A percentile compares a stretch with the other conserved stretches of the same genome.
These are phyloP conservation scores for Chromobotia macracanthus DNA, from an alignment of 2,797 vertebrate species.

Conservation along the genomic window DNA sequence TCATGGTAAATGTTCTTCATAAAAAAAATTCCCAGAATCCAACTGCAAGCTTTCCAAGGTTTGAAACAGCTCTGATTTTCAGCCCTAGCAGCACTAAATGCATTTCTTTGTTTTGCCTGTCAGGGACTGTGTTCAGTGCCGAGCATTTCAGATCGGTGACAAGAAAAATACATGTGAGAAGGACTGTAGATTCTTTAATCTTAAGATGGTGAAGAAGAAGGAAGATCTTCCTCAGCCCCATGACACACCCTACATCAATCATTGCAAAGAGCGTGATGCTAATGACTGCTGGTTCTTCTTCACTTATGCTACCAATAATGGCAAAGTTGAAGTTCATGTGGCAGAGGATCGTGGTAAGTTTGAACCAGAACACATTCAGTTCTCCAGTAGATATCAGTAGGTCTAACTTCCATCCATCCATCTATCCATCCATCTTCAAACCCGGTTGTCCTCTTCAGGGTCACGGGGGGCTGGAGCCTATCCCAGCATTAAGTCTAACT, in stretches of 20 bases:
- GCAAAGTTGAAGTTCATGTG: constrained; percentile 80
- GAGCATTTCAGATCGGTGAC: constrained; percentile 83
- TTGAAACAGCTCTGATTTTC: too few relatives aligned
- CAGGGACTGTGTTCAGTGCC: constrained; percentile 93
- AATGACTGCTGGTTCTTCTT: constrained; percentile 98
- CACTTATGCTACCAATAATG: constrained; percentile 83
- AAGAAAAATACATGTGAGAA: constrained; percentile 82
- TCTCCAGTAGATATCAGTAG: too few relatives aligned
- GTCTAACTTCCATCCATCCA: too few relatives aligned
- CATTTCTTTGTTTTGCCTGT: not conserved
- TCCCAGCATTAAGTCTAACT: too few relatives aligned
- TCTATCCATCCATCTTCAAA: too few relatives aligned
- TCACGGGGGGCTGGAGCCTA: too few relatives aligned
- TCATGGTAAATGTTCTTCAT: too few relatives aligned
- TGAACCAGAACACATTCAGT: too few relatives aligned
- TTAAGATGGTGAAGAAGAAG: constrained; percentile 79
- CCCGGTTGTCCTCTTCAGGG: too few relatives aligned
- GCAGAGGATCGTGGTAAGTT: constrained; percentile 83
- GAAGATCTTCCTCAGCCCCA: constrained; percentile 81
- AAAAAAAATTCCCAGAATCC: not conserved
- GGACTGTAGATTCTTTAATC: constrained; percentile 82
- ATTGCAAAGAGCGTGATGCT: constrained; percentile 92
- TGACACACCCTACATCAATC: constrained; percentile 76
- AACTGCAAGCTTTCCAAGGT: too few relatives aligned
- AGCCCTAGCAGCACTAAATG: not conserved